Evolutionary conservation across 2,888 invertebrate species (phyloP).

Genomic region (Stictocephala bisonia): DNA sequence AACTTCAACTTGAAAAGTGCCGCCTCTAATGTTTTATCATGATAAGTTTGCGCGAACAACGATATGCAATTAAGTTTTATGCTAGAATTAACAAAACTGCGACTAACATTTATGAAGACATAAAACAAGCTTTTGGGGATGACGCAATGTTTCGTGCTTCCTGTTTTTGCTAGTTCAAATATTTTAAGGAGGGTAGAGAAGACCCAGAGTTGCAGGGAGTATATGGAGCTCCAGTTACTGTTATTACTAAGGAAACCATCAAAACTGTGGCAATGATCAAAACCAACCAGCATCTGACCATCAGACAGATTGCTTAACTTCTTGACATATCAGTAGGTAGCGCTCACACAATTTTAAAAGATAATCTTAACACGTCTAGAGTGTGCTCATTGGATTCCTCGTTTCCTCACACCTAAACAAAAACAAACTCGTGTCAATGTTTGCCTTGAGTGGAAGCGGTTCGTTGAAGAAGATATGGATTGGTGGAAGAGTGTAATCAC

Average conservation of each 20-base stretch:
- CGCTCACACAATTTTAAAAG: slow-evolving; percentile 10
- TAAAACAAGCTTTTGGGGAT: slow-evolving; percentile 9
- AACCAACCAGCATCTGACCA: neutral
- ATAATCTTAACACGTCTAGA: slow-evolving; percentile 3
- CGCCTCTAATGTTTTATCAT: neutral
- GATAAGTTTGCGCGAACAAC: neutral
- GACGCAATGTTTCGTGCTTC: slow-evolving; percentile 4
- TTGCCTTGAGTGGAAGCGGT: slow-evolving; percentile 5
- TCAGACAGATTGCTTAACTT: slow-evolving; percentile 3
- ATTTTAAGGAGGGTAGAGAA: neutral
- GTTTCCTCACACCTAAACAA: slow-evolving; percentile 5
- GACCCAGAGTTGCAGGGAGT: slow-evolving; percentile 3
- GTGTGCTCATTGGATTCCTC: neutral
- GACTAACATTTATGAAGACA: slow-evolving; percentile 3
- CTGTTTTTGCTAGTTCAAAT: slow-evolving; percentile 2
- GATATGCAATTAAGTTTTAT: slow-evolving; percentile 1
- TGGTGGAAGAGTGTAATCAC: slow-evolving; percentile 6
- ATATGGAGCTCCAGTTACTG: slow-evolving; percentile 9
- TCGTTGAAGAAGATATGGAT: slow-evolving; percentile 9
- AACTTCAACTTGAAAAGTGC: neutral
- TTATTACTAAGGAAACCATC: neutral
- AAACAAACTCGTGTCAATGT: slow-evolving; percentile 2
- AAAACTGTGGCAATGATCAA: slow-evolving; percentile 13
- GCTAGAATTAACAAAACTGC: slow-evolving; percentile 3
- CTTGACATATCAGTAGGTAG: slow-evolving; percentile 6